These are phyloP conservation scores for Rhinoderma darwinii DNA, from an alignment of 2,113 vertebrate species.

Conservation along the genomic window DNA sequence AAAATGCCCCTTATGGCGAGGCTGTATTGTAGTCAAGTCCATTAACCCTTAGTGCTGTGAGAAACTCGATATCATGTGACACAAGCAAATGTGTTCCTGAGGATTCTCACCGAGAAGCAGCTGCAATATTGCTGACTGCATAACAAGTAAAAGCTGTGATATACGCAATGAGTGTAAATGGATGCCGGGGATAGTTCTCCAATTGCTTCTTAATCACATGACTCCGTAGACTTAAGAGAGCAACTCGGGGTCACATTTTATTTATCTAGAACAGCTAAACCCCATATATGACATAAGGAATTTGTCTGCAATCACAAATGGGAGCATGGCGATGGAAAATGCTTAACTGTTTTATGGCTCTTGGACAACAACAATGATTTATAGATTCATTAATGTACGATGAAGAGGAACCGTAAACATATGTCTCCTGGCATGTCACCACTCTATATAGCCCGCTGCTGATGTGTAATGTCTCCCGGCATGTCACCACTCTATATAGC, in stretches of 20 bases:
- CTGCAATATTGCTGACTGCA: constrained; percentile 3
- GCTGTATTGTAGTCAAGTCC: not conserved
- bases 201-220: not conserved
- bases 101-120: not conserved
- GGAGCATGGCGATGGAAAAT: too few relatives aligned
- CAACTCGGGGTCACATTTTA: not conserved
- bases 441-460: not conserved
- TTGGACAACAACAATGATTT: not conserved
- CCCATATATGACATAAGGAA: not conserved
- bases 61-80: not conserved
- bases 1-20: too few relatives aligned
- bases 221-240: not conserved
- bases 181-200: not conserved
- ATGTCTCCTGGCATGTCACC: not conserved
- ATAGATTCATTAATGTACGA: not conserved
- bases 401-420: not conserved
- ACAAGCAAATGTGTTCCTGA: not conserved
- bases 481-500: not conserved
- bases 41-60: not conserved
- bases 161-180: not conserved
- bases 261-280: not conserved
- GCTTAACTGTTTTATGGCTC: too few relatives aligned
- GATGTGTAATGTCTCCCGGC: not conserved
- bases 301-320: not conserved
- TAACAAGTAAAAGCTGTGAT: not conserved